Evolutionary conservation across 2,888 invertebrate genomes (phyloP).

Genomic region (Epirrita christyi): DNA sequence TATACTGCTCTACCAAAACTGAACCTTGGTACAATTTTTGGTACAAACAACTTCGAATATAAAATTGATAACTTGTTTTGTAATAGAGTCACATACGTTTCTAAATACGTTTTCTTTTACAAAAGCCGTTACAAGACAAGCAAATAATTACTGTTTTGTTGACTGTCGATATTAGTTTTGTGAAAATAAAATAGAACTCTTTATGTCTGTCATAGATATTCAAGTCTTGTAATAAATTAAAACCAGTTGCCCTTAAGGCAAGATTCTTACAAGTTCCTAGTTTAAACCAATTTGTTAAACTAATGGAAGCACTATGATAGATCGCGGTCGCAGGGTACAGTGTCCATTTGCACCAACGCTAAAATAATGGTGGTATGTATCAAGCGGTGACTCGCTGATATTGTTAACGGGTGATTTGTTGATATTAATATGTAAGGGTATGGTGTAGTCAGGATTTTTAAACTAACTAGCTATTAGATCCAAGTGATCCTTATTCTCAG

Average conservation of each 20-base stretch:
- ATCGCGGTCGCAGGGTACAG: slow-evolving; percentile 61
- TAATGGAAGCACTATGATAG: slow-evolving; percentile 63
- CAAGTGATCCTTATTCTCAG: neutral
- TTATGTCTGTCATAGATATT: too few relatives aligned
- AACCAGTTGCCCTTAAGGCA: neutral
- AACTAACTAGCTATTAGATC: neutral
- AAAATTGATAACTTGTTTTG: too few relatives aligned
- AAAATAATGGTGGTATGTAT: slow-evolving; percentile 57
- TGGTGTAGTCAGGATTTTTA: neutral
- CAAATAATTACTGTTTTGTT: too few relatives aligned
- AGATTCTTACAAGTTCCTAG: neutral
- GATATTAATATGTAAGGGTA: neutral
- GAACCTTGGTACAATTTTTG: too few relatives aligned
- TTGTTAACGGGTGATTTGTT: slow-evolving; percentile 6
- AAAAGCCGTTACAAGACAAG: too few relatives aligned
- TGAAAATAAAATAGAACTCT: too few relatives aligned
- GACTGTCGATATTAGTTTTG: too few relatives aligned
- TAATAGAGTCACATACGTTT: too few relatives aligned
- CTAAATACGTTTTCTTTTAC: too few relatives aligned
- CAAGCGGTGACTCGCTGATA: slow-evolving; percentile 32
- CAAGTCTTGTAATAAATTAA: too few relatives aligned
- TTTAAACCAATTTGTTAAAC: slow-evolving; percentile 60
- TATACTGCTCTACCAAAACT: neutral
- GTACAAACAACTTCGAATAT: too few relatives aligned
- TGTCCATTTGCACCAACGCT: slow-evolving; percentile 60